A percentile compares a stretch with the other conserved stretches of the same genome.
Evolutionary conservation across 2,113 vertebrate genomes (phyloP).

Genomic region (Chionomys nivalis): DNA sequence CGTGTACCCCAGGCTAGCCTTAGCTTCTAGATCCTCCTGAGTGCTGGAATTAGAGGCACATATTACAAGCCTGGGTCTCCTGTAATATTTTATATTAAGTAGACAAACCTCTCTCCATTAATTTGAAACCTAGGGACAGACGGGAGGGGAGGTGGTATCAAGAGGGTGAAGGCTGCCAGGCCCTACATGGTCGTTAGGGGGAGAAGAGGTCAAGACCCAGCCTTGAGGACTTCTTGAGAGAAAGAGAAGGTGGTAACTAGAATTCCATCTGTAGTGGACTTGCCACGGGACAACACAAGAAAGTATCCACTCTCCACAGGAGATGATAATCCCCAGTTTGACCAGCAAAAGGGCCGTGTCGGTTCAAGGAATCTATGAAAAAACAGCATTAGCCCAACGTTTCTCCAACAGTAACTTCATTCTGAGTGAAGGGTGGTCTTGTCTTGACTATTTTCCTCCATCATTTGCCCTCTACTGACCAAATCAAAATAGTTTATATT

Average conservation of each 20-base stretch:
- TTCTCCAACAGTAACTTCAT: neutral
- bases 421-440: neutral
- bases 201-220: neutral
- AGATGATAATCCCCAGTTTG: neutral
- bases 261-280: neutral
- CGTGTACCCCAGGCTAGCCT: neutral
- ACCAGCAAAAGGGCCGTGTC: neutral
- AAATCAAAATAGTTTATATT: conserved; percentile 5
- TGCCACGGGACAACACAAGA: neutral
- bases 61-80: neutral
- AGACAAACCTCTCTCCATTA: neutral
- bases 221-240: neutral
- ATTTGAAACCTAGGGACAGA: neutral
- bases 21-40: neutral
- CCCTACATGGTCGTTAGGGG: neutral
- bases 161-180: neutral
- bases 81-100: neutral
- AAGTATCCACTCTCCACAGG: too few relatives aligned
- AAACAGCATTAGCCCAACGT: neutral
- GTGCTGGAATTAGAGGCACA: neutral
- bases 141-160: neutral
- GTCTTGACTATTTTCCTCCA: neutral
- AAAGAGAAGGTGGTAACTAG: neutral
- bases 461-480: neutral
- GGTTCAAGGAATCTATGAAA: neutral